A percentile compares a stretch with the other conserved stretches of the same genome.
Conservation (phyloP, 2,113 vertebrate genomes). For the Dicrurus megarhynchus region DNA sequence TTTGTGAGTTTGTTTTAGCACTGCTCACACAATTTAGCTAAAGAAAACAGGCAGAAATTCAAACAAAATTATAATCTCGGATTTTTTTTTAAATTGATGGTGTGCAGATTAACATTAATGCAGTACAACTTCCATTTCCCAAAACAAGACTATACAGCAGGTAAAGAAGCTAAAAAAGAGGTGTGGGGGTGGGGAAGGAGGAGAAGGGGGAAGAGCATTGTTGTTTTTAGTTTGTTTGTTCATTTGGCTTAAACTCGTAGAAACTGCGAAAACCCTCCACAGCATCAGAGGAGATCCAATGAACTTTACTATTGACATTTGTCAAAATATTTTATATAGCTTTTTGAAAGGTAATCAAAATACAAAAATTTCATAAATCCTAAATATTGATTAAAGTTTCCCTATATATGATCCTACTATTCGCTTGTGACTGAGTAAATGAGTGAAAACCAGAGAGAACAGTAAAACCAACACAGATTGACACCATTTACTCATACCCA, state of each 20-base stretch:
- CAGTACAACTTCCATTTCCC: background rate
- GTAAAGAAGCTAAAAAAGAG: background rate
- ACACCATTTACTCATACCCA: background rate
- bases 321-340: background rate
- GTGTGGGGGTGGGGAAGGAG: rapidly evolving
- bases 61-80: background rate
- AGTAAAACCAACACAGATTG: background rate
- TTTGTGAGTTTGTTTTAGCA: background rate
- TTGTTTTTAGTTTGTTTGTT: background rate
- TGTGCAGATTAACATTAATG: background rate
- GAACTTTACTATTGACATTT: background rate
- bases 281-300: background rate
- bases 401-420: background rate
- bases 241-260: background rate
- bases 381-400: background rate
- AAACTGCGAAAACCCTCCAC: background rate
- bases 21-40: background rate
- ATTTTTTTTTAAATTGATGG: background rate
- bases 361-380: background rate
- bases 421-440: background rate
- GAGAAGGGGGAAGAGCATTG: rapidly evolving
- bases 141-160: background rate
- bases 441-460: background rate
- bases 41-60: background rate
- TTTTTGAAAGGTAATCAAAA: background rate